Base-by-base conservation (phyloP, 1,140 invertebrate species). In the Aphidius ervi region DNA sequence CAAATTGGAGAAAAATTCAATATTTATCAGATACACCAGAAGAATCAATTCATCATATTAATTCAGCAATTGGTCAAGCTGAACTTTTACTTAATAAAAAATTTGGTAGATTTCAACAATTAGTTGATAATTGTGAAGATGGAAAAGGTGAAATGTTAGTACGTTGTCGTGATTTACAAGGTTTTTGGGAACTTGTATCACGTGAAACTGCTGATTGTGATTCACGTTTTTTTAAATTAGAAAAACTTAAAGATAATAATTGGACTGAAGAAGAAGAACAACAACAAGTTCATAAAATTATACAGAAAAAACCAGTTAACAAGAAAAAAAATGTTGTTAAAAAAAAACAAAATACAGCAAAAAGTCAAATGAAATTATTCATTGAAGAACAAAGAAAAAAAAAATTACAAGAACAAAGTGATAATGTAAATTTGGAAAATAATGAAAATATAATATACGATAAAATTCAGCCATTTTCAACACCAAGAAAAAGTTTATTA, bases 101-200 rank as follows among this genome's bases (percentile, higher is more conserved):
- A 65, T 85, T 91, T 63, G 77, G 84, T 67, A 84, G 89, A 69
- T 91, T 91, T 63, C 65, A 73, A 20, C 70, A 78, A 3, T 73
- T 92, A 2, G 86, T 91, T 20, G 74, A 82, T 45, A 81, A 85
- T 53, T 90, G 87, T 67, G 84, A 87, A 68, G 77, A 75, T 52
- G 77, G 80, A 10, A 75, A 76, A 6, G 86, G 83, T 23, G 82
- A 86, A 67, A 84, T 84, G 60, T 73, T 82, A 31, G 84, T 89
- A 2, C 83, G 81, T 0, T 83, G 82, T 46, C 76, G 79, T 48
- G 89, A 91, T 76, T 75, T 91, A 0, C 85, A 89, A 73, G 89
- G 88, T 4, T 91, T 90, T 76, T 91, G 89, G 89, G 88, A 89
- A 47, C 87, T 89, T 85, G 77, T 88, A 6, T 83, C 83, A 49